Evolutionary conservation across 2,888 invertebrate genomes (phyloP).

Genomic region (Ormyrus nitidulus): DNA sequence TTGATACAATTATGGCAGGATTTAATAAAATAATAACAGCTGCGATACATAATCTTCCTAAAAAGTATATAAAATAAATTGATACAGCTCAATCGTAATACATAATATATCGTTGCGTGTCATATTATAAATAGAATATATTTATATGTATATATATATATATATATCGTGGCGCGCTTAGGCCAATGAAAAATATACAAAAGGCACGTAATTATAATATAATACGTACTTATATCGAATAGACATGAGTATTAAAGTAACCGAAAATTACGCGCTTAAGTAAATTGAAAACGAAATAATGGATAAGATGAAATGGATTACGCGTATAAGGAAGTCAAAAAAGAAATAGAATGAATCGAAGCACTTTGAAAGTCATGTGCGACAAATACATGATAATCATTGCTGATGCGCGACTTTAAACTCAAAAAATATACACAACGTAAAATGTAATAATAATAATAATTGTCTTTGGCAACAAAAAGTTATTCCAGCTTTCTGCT

Average conservation of each 20-base stretch:
- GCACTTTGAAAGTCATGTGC: slow-evolving; percentile 44
- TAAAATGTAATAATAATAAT: slow-evolving; percentile 49
- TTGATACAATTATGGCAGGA: slow-evolving; percentile 60
- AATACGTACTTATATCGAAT: slow-evolving; percentile 56
- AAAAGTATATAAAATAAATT: slow-evolving; percentile 61
- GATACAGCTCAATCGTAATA: slow-evolving; percentile 57
- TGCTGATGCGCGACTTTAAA: slow-evolving; percentile 53
- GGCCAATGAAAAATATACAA: slow-evolving; percentile 59
- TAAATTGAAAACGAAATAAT: slow-evolving; percentile 42
- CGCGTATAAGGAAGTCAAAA: slow-evolving; percentile 26
- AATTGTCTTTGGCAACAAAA: slow-evolving; percentile 66
- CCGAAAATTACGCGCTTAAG: slow-evolving; percentile 43
- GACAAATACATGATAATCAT: slow-evolving; percentile 37
- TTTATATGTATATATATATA: too few relatives aligned
- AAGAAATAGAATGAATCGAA: slow-evolving; percentile 38
- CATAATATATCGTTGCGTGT: slow-evolving; percentile 54
- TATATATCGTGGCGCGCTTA: slow-evolving; percentile 51
- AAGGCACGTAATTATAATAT: slow-evolving; percentile 58
- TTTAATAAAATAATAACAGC: slow-evolving; percentile 62
- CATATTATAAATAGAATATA: slow-evolving; percentile 55
- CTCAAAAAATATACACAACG: slow-evolving; percentile 57
- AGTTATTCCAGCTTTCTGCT: slow-evolving; percentile 53
- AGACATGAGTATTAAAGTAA: slow-evolving; percentile 53
- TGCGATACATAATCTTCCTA: slow-evolving; percentile 59
- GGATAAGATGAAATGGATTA: slow-evolving; percentile 32